Base-by-base conservation (phyloP, 2,797 vertebrate genomes). In the Yasuhikotakia modesta region DNA sequence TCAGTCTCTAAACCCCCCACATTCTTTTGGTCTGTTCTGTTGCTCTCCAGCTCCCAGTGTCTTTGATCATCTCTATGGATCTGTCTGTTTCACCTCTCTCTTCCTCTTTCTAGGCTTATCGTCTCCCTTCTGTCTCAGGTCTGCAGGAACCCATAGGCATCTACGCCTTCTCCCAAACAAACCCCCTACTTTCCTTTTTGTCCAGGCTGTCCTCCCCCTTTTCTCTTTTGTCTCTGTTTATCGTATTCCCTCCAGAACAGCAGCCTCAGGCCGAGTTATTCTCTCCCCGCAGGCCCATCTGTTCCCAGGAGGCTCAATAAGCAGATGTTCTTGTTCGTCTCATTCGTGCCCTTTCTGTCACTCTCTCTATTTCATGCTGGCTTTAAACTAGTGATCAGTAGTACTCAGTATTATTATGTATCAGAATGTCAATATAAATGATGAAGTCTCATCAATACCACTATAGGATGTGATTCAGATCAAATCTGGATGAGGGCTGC, bases 221-320 rank as follows among this genome's bases (percentile, higher is more conserved):
- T 52, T 81, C 53, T 82, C 83, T 77, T 88, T 84, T 90, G 91
- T 90, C 89, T 90, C 86, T 85, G 27, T 86, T 91, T 70, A 63
- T 78, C 24, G 4, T 64, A 53, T 78, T 89, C 87, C 85, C 90
- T 88, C 85, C 87, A 91, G 87, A 89, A 88, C 85, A 88, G 84
- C 70, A 24, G 70, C 85, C 82, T 45, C 53, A 83, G 85, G 75
- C 85, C 85, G 14, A 48, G 83, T 81, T 81, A 69, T 83, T 84
- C 79, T 78, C 67, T 77, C 80, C 53, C 83, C 45, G 70, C 22
- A 2, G 45, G 81, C 82, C 91, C 91, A 91, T 90, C 88, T 92
- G 91, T 84, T 84, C 70, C 66, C 71, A 63, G 58, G 73, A 71
- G 85, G 78, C 80, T 79, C 58, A 73, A 16, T 7, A 24, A 86